These are phyloP conservation scores for Lagopus leucura DNA, from an alignment of 2,113 vertebrate genomes.

Conservation along the genomic window DNA sequence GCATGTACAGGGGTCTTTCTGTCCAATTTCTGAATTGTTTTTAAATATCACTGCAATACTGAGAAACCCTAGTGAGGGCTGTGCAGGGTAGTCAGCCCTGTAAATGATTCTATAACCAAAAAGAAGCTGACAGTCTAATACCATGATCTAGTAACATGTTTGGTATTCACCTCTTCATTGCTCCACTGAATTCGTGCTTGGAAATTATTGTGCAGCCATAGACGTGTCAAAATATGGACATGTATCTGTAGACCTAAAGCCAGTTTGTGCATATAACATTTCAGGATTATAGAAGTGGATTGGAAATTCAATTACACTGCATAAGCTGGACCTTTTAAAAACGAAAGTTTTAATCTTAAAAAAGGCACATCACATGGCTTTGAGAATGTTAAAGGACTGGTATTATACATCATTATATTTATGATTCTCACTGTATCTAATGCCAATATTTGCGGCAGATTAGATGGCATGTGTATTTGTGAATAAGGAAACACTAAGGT, in stretches of 20 bases:
- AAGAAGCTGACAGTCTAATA: background rate
- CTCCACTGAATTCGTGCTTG: background rate
- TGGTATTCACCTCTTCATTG: background rate
- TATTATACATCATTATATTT: background rate
- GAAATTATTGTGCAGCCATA: background rate
- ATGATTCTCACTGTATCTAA: background rate
- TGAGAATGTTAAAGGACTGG: background rate
- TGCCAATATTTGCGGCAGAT: conserved; percentile 12
- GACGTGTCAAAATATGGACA: accelerated
- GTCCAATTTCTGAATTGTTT: background rate
- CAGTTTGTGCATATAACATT: background rate
- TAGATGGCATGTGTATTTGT: background rate
- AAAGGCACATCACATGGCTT: background rate
- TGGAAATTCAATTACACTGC: background rate
- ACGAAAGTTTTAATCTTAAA: background rate
- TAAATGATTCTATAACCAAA: background rate
- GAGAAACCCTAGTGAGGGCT: background rate
- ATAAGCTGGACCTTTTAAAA: background rate
- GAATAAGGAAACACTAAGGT: background rate
- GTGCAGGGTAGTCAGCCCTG: background rate
- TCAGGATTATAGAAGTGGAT: background rate
- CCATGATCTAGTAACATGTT: background rate
- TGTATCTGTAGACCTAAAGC: background rate
- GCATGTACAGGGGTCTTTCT: background rate
- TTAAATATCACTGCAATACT: background rate